Conservation (phyloP, 1,140 invertebrate genomes). For the Drosophila ficusphila region DNA sequence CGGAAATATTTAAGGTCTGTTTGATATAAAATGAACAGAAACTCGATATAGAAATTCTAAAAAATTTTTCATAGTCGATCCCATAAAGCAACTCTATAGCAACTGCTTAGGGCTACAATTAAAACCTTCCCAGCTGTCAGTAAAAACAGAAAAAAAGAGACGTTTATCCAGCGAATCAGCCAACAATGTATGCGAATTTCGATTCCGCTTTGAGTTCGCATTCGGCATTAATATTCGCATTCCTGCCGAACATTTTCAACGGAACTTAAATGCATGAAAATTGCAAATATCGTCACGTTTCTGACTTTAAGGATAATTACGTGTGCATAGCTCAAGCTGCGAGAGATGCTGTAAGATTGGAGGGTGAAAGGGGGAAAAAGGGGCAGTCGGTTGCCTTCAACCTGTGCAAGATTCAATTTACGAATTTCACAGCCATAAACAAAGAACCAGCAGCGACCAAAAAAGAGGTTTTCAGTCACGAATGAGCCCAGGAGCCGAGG, state of each 20-base stretch:
- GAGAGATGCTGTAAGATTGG: slow-evolving; percentile 12
- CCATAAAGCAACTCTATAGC: not conserved
- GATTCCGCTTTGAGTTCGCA: slow-evolving; percentile 14
- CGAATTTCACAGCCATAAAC: slow-evolving; percentile 60
- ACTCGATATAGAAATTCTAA: too few relatives aligned
- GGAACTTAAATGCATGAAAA: slow-evolving; percentile 56
- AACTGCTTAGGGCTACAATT: slow-evolving; percentile 10
- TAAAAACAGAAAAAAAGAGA: not conserved
- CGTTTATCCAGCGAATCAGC: slow-evolving; percentile 19
- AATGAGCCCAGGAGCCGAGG: slow-evolving; percentile 9
- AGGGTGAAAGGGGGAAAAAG: not conserved
- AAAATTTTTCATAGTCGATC: not conserved
- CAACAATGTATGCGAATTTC: slow-evolving; percentile 17
- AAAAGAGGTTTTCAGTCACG: slow-evolving; percentile 33
- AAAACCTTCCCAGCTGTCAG: slow-evolving; percentile 14
- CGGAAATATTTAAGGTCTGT: too few relatives aligned
- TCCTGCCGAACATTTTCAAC: slow-evolving; percentile 42
- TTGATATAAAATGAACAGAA: too few relatives aligned
- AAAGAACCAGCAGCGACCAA: slow-evolving; percentile 40
- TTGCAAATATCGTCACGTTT: slow-evolving; percentile 75
- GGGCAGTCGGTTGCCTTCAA: slow-evolving; percentile 21
- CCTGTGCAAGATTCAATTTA: slow-evolving; percentile 54
- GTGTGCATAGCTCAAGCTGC: slow-evolving; percentile 50
- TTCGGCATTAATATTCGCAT: slow-evolving; percentile 64
- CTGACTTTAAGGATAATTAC: slow-evolving; percentile 72